Percentiles rank a stretch among this genome's conserved stretches.
Conservation (phyloP, 2,888 invertebrate genomes). For the Byasa hedistus region DNA sequence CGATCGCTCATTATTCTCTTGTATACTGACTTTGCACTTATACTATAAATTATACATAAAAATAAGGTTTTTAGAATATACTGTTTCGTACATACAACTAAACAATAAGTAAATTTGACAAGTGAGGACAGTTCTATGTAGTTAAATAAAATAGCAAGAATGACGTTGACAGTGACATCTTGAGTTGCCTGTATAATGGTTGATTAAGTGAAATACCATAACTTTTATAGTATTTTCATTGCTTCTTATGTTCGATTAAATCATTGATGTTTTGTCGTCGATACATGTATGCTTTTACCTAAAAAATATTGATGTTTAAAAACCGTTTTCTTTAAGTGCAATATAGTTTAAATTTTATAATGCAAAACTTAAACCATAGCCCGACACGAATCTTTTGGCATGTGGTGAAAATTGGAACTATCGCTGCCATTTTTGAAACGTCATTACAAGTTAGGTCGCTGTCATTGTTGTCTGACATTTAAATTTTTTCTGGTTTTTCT, state of each 20-base stretch:
- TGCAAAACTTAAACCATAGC: too few species aligned
- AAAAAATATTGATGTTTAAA: too few species aligned
- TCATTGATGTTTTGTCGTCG: not conserved
- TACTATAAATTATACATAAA: not conserved
- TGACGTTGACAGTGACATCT: not conserved
- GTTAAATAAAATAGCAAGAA: not conserved
- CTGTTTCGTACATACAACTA: not conserved
- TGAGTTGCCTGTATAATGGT: not conserved
- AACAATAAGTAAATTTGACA: not conserved
- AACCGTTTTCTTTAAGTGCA: too few species aligned
- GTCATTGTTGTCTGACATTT: too few species aligned
- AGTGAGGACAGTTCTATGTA: not conserved
- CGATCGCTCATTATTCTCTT: conserved; percentile 44
- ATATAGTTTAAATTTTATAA: too few species aligned
- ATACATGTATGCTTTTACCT: too few species aligned
- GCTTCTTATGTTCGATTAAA: not conserved
- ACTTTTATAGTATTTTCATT: not conserved
- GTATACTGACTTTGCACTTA: not conserved
- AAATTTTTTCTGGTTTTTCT: too few species aligned
- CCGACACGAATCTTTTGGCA: too few species aligned
- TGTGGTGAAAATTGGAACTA: too few species aligned
- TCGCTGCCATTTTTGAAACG: too few species aligned
- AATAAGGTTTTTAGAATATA: not conserved
- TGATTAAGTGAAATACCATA: not conserved
- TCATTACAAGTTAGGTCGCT: too few species aligned